A percentile compares a stretch with the other conserved stretches of the same genome.
Conservation (phyloP, 2,113 vertebrate genomes). For the Chlamydotis undulata region DNA sequence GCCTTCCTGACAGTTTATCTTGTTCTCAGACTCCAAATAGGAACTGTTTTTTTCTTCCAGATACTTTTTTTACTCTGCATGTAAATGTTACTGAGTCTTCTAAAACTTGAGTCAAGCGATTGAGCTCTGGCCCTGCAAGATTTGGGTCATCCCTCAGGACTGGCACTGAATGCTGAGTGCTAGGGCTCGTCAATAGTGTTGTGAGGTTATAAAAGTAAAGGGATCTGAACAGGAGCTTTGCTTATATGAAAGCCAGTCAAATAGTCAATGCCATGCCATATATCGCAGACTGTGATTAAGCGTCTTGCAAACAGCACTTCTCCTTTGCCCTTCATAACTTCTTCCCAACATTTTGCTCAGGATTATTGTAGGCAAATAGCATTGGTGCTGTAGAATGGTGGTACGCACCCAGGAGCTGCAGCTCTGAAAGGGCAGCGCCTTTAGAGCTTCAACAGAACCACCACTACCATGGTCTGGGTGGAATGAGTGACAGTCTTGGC, state of each 20-base stretch:
- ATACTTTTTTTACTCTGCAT: not conserved
- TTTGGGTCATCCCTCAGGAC: not conserved
- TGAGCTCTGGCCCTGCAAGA: not conserved
- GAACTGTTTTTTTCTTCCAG: not conserved
- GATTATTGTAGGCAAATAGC: not conserved
- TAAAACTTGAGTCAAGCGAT: not conserved
- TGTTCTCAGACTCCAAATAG: not conserved
- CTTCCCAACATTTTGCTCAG: not conserved
- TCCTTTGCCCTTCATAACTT: not conserved
- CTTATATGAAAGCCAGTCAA: not conserved
- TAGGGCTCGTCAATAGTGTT: fast-evolving
- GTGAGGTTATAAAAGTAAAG: not conserved
- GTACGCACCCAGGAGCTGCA: not conserved
- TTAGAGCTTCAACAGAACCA: not conserved
- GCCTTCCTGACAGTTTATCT: not conserved
- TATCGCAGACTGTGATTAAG: not conserved
- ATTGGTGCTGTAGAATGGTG: not conserved
- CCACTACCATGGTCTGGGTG: not conserved
- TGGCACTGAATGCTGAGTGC: not conserved
- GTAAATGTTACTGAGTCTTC: not conserved
- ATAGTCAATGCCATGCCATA: fast-evolving
- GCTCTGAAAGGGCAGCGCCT: fast-evolving
- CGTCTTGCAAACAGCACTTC: not conserved
- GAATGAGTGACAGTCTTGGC: not conserved
- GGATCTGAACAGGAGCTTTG: not conserved